Evolutionary conservation across 2,888 invertebrate species (phyloP).

Genomic region (Troides aeacus): DNA sequence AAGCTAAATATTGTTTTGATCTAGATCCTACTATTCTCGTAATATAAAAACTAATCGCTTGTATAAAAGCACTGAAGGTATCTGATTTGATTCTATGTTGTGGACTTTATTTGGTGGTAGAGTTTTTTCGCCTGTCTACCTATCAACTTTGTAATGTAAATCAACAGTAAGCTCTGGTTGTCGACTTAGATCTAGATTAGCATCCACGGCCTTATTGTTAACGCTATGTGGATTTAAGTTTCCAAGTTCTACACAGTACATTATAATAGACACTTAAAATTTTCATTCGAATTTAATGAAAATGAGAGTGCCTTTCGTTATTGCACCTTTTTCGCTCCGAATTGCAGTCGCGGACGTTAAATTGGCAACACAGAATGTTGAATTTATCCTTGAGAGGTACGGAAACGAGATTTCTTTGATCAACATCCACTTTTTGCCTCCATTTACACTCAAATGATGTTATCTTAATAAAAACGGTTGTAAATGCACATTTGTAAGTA

Average conservation of each 20-base stretch:
- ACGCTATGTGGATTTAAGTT: too few species aligned
- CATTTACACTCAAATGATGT: constrained; percentile 5
- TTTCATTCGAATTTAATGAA: constrained; percentile 7
- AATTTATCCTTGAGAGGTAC: constrained; percentile 19
- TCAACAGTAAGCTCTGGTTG: too few species aligned
- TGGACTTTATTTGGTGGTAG: too few species aligned
- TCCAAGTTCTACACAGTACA: not conserved
- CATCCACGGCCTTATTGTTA: too few species aligned
- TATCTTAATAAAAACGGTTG: not conserved
- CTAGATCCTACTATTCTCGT: too few species aligned
- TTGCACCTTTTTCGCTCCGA: constrained; percentile 6
- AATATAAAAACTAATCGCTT: too few species aligned
- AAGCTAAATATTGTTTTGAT: too few species aligned
- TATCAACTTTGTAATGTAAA: too few species aligned
- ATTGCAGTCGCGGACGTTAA: constrained; percentile 16
- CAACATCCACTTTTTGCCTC: constrained; percentile 12
- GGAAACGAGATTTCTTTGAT: constrained; percentile 24
- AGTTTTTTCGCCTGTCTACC: too few species aligned
- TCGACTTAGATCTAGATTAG: too few species aligned
- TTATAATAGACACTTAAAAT: not conserved
- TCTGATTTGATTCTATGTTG: too few species aligned
- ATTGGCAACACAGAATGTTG: constrained; percentile 14
- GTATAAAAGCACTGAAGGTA: too few species aligned
- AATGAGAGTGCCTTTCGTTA: constrained; percentile 12
- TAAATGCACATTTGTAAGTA: not conserved